Conservation (phyloP, 2,797 vertebrate genomes). For the Distichodus sexfasciatus region DNA sequence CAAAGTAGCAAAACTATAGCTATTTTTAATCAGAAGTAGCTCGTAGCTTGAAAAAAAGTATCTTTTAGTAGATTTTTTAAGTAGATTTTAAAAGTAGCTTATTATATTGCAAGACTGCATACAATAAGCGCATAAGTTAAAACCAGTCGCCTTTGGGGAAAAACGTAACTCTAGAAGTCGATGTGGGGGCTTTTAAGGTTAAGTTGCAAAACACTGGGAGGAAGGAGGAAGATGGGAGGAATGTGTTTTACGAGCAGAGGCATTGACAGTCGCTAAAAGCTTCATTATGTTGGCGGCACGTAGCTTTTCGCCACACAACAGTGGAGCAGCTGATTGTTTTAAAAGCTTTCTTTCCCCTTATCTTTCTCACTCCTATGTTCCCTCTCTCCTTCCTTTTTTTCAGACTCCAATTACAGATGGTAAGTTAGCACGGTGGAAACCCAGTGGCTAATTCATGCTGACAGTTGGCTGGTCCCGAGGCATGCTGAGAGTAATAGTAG, state of each 20-base stretch:
- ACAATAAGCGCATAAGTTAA: too few relatives aligned
- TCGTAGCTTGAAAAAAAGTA: too few relatives aligned
- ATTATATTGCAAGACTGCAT: too few relatives aligned
- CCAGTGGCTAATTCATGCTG: constrained; percentile 78
- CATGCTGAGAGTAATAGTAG: constrained; percentile 79
- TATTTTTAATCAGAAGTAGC: too few relatives aligned
- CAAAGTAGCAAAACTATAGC: too few relatives aligned
- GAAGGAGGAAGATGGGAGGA: constrained; percentile 64
- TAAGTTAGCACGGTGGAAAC: constrained; percentile 62
- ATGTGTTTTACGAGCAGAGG: constrained; percentile 70
- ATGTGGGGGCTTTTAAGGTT: constrained; percentile 70
- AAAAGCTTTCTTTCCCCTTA: constrained; percentile 64
- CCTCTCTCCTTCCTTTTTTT: constrained; percentile 15
- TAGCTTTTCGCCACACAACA: constrained; percentile 59
- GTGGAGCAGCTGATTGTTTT: constrained; percentile 70
- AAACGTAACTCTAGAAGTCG: too few relatives aligned
- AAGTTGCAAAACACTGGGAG: constrained; percentile 59
- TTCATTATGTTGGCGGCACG: constrained; percentile 78
- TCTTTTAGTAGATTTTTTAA: too few relatives aligned
- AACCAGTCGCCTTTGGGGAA: too few relatives aligned
- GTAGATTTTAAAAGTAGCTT: too few relatives aligned
- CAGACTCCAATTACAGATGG: constrained; percentile 71
- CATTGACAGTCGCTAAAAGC: constrained; percentile 80
- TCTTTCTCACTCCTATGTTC: constrained; percentile 36
- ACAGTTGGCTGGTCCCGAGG: constrained; percentile 80